Conservation (phyloP, 2,888 invertebrate genomes). For the Caenorhabditis japonica region DNA sequence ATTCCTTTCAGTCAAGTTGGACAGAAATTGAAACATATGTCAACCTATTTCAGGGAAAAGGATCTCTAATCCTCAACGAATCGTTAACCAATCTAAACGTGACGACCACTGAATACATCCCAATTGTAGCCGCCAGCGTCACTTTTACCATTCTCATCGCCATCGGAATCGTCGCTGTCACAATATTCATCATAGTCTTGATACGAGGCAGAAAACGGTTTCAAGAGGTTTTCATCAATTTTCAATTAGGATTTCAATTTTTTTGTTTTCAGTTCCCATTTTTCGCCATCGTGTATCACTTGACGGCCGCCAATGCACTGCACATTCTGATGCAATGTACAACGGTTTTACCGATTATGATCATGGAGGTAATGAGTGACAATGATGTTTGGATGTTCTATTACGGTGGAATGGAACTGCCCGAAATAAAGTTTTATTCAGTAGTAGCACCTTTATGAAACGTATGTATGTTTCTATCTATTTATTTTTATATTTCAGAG, state of each 20-base stretch:
- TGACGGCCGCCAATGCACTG: constrained; percentile 50
- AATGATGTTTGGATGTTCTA: no score
- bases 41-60: constrained; percentile 50
- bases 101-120: constrained; percentile 54
- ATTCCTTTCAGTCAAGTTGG: no score
- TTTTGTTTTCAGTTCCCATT: constrained; percentile 52
- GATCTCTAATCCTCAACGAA: constrained; percentile 44
- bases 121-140: constrained; percentile 50
- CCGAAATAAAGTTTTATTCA: no score
- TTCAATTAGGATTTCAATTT: constrained; percentile 4
- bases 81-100: constrained; percentile 56
- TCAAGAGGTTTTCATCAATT: constrained; percentile 45
- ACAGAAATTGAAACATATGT: no score
- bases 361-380: constrained; percentile 38
- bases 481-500: constrained; percentile 20
- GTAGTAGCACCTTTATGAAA: no score
- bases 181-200: constrained; percentile 46
- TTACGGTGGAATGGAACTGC: no score
- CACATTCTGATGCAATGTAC: constrained; percentile 49
- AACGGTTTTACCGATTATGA: constrained; percentile 54
- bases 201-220: constrained; percentile 52
- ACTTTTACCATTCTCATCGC: constrained; percentile 41
- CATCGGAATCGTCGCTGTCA: constrained; percentile 42
- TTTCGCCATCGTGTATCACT: constrained; percentile 59
- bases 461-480: not conserved